A percentile compares a stretch with the other conserved stretches of the same genome.
phyloP scores from a whole-genome alignment of 1,140 invertebrate species.

The Teleogryllus occipitalis region DNA sequence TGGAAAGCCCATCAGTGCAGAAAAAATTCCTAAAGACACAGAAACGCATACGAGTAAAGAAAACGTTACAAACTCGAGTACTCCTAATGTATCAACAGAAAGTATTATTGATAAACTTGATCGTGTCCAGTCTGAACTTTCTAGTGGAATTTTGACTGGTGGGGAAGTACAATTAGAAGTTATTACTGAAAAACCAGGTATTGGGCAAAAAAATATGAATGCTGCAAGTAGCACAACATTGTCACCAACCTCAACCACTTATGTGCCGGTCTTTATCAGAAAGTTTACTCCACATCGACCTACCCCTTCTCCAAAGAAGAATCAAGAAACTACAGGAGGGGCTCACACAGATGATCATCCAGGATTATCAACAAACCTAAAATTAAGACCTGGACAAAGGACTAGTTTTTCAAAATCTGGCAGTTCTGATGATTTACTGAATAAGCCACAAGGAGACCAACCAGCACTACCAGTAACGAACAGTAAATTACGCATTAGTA shows the following conservation, averaged over 20 bases:
- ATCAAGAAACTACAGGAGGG: not conserved
- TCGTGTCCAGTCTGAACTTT: conserved; percentile 70
- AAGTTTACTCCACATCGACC: conserved; percentile 54
- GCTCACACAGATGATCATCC: conserved; percentile 7
- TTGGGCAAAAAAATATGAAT: conserved; percentile 16
- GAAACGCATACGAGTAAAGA: not conserved
- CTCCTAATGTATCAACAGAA: conserved; percentile 53
- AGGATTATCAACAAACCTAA: not conserved
- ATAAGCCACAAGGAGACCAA: conserved; percentile 16
- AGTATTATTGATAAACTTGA: conserved; percentile 78
- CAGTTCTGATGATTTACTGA: not conserved
- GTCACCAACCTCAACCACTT: conserved; percentile 27
- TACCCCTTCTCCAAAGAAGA: conserved; percentile 34
- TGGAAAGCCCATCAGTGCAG: not conserved
- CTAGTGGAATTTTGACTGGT: conserved; percentile 45
- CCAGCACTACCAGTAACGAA: not conserved
- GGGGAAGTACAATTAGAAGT: conserved; percentile 35
- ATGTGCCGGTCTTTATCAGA: conserved; percentile 46
- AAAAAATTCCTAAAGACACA: not conserved
- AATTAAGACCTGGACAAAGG: not conserved
- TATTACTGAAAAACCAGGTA: conserved; percentile 24
- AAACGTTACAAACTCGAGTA: not conserved
- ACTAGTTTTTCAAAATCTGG: not conserved
- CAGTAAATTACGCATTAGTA: not conserved
- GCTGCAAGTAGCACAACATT: conserved; percentile 35